Conservation (phyloP, 2,888 invertebrate genomes). For the Itoplectis maculator region DNA sequence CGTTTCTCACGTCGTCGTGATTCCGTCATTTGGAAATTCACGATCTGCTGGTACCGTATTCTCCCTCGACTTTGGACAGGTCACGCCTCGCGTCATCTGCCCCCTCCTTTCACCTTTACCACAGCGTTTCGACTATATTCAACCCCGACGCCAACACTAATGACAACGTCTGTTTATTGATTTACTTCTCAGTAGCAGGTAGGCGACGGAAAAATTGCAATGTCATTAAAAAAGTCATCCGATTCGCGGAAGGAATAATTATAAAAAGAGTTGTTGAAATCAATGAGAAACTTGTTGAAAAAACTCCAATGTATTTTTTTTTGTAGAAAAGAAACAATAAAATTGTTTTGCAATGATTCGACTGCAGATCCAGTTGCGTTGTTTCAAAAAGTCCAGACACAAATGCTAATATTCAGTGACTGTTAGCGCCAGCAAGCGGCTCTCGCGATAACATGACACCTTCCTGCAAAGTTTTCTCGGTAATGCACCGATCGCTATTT, state of each 20-base stretch:
- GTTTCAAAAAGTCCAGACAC: neutral
- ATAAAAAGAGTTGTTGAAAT: neutral
- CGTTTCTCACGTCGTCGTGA: conserved; percentile 76
- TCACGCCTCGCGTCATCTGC: too few relatives aligned
- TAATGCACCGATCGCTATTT: neutral
- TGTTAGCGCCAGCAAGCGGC: neutral
- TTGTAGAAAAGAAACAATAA: neutral
- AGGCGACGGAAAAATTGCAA: too few relatives aligned
- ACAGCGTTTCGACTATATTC: too few relatives aligned
- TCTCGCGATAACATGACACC: neutral
- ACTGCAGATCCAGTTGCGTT: neutral
- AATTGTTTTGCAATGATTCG: neutral
- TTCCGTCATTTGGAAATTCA: conserved; percentile 74
- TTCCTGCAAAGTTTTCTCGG: neutral
- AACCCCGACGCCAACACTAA: too few relatives aligned
- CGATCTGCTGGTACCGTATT: conserved; percentile 62
- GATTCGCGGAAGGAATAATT: too few relatives aligned
- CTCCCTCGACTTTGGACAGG: conserved; percentile 10
- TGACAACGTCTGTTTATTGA: too few relatives aligned
- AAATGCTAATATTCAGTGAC: neutral
- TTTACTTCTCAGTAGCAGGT: too few relatives aligned
- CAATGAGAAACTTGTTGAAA: neutral
- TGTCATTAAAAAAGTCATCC: too few relatives aligned
- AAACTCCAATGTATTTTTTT: neutral
- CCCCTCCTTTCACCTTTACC: too few relatives aligned